These are phyloP conservation scores for Creontiades dilutus DNA, from an alignment of 2,888 invertebrate genomes.

Conservation along the genomic window DNA sequence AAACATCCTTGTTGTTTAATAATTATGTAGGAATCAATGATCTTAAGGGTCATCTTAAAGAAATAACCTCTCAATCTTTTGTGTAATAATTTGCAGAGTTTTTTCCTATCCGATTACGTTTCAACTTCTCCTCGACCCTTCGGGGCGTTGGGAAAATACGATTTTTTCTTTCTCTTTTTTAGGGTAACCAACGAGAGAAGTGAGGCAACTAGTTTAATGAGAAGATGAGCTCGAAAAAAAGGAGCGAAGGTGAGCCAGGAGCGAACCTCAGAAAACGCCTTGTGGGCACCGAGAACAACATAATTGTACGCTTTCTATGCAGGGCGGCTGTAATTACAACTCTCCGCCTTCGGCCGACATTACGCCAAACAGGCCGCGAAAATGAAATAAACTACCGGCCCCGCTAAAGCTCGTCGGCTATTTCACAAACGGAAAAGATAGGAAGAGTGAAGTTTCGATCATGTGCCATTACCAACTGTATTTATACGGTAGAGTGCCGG, in stretches of 20 bases:
- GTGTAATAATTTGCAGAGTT: too few species aligned
- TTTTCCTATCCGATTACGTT: too few species aligned
- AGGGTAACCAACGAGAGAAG: too few species aligned
- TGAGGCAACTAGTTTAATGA: constrained; percentile 45
- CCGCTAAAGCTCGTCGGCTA: neutral
- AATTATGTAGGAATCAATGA: too few species aligned
- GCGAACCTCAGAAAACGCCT: constrained; percentile 30
- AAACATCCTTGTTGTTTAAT: too few species aligned
- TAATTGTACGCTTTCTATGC: constrained; percentile 52
- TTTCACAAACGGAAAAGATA: constrained; percentile 7
- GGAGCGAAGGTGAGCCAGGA: neutral
- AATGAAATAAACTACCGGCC: constrained; percentile 58
- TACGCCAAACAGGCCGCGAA: constrained; percentile 60
- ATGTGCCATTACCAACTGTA: neutral
- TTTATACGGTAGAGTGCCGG: too few species aligned
- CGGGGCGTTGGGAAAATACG: too few species aligned
- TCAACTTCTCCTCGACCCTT: too few species aligned
- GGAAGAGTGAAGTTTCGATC: neutral
- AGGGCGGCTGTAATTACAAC: constrained; percentile 48
- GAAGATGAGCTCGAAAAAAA: constrained; percentile 28
- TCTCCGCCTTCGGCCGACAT: constrained; percentile 44
- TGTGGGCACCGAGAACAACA: constrained; percentile 60
- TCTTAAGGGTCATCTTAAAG: too few species aligned
- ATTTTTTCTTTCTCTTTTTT: too few species aligned
- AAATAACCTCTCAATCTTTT: too few species aligned